Base-by-base conservation (phyloP, 2,113 vertebrate genomes). In the Pygoscelis adeliae region DNA sequence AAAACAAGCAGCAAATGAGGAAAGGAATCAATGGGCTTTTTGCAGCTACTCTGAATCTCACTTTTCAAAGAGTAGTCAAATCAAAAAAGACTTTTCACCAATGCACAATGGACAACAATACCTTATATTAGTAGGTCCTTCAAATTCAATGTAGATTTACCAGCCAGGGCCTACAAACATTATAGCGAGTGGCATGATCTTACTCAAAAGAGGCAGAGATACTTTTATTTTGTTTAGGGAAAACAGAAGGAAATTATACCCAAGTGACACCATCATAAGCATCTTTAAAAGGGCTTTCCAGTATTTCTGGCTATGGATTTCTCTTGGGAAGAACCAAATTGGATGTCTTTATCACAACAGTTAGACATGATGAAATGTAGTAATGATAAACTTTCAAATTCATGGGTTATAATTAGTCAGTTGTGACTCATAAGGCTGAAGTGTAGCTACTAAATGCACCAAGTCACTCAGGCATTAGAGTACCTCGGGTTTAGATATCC, bases 381-480 rank as follows among this genome's bases (percentile, higher is more conserved):
- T 12, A 59, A 69, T 49, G 34, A 73, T 20, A 93, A 91, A 61
- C 6, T 49, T 80, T 91, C 44, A 92, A 30, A 88, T 58, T 62
- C 34, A 63, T 34, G 46, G 34, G 3, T 85, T 82, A 22, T 77
- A 67, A 76, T 74, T 67, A 95, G 10, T 67, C 84, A 69, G 32
- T 47, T 81, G 63, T 81, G 71, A 93, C 55, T 96, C 87, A 76
- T 49, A 59, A 65, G 49, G 49, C 14, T 44, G 14, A 90, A 73
- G 18, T 10, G 2, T 25, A 92, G 38, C 15, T 86, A 77, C 29
- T 70, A 69, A 83, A 56, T 40, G 22, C 8, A 67, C n/a, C 20
- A 34, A 56, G 15, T 59, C 56, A 69, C 76, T 77, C 76, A 73
- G 67, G 4, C 18, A 55, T 56, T 56, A 49, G 7, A 62, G 9